phyloP scores from a whole-genome alignment of 2,113 vertebrate genomes.

The Muntiacus reevesi region DNA sequence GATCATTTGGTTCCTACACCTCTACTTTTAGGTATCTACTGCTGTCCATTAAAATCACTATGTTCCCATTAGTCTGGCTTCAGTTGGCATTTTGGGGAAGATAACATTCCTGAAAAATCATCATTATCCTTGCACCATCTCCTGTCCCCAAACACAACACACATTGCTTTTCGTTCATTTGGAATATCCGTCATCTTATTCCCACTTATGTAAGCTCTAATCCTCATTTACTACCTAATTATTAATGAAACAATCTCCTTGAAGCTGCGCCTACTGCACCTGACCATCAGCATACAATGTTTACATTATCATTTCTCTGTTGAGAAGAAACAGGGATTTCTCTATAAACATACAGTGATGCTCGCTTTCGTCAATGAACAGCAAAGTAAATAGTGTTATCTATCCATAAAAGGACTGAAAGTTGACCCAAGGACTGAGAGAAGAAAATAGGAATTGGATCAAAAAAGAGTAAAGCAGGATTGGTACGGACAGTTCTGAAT shows the following conservation, averaged over 20 bases:
- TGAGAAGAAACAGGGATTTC: neutral
- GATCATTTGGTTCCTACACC: neutral
- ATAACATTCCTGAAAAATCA: neutral
- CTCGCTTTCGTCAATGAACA: neutral
- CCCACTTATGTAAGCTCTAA: neutral
- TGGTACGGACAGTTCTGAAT: neutral
- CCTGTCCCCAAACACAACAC: neutral
- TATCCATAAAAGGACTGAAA: neutral
- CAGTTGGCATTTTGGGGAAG: neutral
- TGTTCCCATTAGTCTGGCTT: neutral
- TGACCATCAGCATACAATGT: neutral
- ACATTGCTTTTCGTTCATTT: neutral
- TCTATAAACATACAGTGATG: neutral
- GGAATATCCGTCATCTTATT: neutral
- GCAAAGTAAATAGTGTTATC: neutral
- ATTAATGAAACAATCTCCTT: neutral
- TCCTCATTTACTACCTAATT: neutral
- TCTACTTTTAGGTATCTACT: neutral
- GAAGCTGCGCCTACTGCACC: neutral
- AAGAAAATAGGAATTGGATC: neutral
- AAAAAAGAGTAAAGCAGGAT: neutral
- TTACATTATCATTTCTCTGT: neutral
- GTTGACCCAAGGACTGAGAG: neutral
- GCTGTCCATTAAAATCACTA: neutral
- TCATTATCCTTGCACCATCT: neutral